Conservation (phyloP, 2,888 invertebrate genomes). For the Eumacrocentrus americanus region DNA sequence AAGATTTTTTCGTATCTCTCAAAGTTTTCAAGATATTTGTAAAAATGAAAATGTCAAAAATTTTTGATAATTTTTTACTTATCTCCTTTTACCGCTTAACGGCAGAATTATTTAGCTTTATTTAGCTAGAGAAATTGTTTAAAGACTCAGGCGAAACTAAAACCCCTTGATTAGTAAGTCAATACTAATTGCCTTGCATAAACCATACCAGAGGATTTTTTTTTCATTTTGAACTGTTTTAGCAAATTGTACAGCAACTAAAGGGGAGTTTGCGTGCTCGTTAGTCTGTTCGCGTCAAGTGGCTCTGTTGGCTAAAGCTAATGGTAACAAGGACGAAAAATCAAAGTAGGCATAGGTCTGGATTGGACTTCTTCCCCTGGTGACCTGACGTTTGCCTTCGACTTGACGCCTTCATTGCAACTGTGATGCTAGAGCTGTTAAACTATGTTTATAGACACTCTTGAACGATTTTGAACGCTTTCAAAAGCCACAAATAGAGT, state of each 20-base stretch:
- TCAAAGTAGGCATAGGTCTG: not conserved
- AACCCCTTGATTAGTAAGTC: constrained; percentile 44
- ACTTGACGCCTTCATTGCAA: not conserved
- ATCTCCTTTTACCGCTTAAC: no score
- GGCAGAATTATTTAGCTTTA: no score
- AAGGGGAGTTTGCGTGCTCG: constrained; percentile 46
- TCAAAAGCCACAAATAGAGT: not conserved
- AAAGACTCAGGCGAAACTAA: not conserved
- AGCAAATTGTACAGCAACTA: constrained; percentile 39
- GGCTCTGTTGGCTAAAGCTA: constrained; percentile 34
- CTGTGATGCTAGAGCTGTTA: not conserved
- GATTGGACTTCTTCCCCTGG: no score
- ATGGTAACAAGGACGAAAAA: constrained; percentile 39
- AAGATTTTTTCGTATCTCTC: not conserved
- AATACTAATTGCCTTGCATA: constrained; percentile 48
- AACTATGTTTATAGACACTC: not conserved
- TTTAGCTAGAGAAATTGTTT: not conserved
- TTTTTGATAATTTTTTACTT: no score
- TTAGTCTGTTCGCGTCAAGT: constrained; percentile 52
- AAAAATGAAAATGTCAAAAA: no score
- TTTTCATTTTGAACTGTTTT: constrained; percentile 38
- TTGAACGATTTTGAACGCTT: not conserved
- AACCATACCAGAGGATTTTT: constrained; percentile 17
- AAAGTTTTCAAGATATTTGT: not conserved
- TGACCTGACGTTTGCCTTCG: not conserved